Base-by-base conservation (phyloP, 2,888 invertebrate genomes). In the Seladonia tumulorum region DNA sequence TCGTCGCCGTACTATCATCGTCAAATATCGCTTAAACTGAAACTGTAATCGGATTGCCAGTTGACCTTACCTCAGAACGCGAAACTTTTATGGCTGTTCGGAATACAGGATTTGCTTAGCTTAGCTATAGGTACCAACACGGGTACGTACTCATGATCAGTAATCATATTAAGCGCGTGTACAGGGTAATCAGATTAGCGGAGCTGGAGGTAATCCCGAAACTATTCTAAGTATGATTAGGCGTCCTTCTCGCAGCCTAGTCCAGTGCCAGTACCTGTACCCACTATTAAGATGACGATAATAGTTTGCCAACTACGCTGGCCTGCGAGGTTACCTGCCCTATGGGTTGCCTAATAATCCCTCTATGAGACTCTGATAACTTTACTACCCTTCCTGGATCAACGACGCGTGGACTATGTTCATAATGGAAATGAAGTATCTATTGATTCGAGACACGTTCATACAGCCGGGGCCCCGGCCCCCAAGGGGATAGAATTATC, bases 151-250 rank as follows among this genome's bases (percentile, higher is more conserved):
- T 95, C 94, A 94, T 94, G 94, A 95, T 95, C 94, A 94, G 95
- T 95, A 95, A 95, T 95, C 94, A 95, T 94, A 95, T 95, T 95
- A 95, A 95, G 94, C 94, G 94, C 94, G 94, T 94, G 95, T 94
- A 94, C 94, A 92, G 93, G 92, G 93, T 95, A 95, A 95, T 95
- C 95, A 94, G 95, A 94, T 95, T 95, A 95, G 94, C 92, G 94
- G 92, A 94, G 94, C 93, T 93, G 92, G 93, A 93, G 93, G 94
- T 95, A 94, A 95, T 95, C 95, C 94, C 92, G 94, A 94, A 95
- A 95, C 95, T 95, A 94, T 95, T 95, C 95, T 94, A 95, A 95
- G 95, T 95, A 95, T 95, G 94, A 95, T 95, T 95, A 95, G 95
- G 93, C 94, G 93, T 94, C 94, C 93, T 94, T 93, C 94, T 93